Evolutionary conservation across 2,797 vertebrate genomes (phyloP).

Genomic region (Gymnoscopelus braueri): DNA sequence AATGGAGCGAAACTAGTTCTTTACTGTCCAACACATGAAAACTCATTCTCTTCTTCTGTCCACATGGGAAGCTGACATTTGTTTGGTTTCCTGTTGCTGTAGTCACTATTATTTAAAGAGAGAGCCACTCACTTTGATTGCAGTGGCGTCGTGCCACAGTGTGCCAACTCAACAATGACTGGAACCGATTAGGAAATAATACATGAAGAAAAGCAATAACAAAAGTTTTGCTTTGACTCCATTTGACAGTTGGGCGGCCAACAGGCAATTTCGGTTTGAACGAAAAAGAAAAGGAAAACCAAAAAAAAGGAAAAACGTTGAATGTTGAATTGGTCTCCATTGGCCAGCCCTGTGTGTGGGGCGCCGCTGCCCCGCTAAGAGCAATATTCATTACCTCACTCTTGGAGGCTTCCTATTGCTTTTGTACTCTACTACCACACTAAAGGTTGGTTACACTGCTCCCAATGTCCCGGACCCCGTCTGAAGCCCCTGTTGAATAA

Average conservation of each 20-base stretch:
- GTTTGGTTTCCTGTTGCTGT: constrained; percentile 15
- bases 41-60: constrained; percentile 1
- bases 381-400: constrained; percentile 46
- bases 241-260: constrained; percentile 26
- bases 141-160: constrained; percentile 12
- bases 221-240: constrained; percentile 15
- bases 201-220: constrained; percentile 19
- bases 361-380: constrained; percentile 16
- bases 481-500: constrained; percentile 9
- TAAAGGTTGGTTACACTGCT: constrained; percentile 5
- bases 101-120: constrained; percentile 13
- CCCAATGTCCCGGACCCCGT: background rate
- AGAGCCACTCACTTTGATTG: constrained; percentile 1
- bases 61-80: constrained; percentile 4
- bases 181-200: background rate
- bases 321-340: constrained; percentile 22
- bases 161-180: constrained; percentile 27
- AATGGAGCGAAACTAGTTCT: background rate
- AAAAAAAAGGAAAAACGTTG: constrained; percentile 10
- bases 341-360: constrained; percentile 29
- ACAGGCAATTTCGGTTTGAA: constrained; percentile 1
- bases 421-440: constrained; percentile 34
- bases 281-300: background rate
- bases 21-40: background rate
- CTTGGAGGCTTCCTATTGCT: constrained; percentile 28